These are phyloP conservation scores for Isaurus tuberculatus DNA, from an alignment of 92 coral and sea anemone species.

Conservation along the genomic window DNA sequence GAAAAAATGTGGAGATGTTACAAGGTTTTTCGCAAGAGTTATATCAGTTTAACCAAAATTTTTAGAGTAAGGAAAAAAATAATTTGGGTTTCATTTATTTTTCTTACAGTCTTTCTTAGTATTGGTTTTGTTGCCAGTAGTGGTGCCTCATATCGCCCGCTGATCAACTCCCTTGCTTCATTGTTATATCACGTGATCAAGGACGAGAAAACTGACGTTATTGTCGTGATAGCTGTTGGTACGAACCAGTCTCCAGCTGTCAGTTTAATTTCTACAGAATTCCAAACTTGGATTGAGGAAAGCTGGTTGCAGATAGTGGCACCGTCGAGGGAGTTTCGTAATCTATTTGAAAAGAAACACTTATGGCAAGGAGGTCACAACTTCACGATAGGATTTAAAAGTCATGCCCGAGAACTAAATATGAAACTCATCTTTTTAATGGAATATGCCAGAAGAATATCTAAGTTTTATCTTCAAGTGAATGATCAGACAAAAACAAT, in stretches of 20 bases:
- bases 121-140: constrained; percentile 23
- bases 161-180: constrained; percentile 22
- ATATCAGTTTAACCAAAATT: too few species aligned
- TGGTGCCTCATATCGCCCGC: not conserved
- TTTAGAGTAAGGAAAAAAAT: too few species aligned
- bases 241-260: not conserved
- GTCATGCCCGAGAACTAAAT: not conserved
- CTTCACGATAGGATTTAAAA: constrained; percentile 22
- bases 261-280: constrained; percentile 13
- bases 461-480: constrained; percentile 30
- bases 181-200: constrained; percentile 18
- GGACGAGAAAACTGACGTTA: constrained; percentile 34
- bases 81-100: not conserved
- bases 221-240: constrained; percentile 9
- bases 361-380: constrained; percentile 16
- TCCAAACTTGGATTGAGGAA: not conserved
- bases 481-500: constrained; percentile 40
- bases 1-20: too few species aligned
- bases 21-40: too few species aligned
- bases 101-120: constrained; percentile 9
- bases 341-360: not conserved
- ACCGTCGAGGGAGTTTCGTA: constrained; percentile 3
- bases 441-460: constrained; percentile 34
- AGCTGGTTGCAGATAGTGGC: constrained; percentile 28
- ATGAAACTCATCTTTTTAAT: constrained; percentile 26